phyloP scores from a whole-genome alignment of 2,113 vertebrate species.

The Cygnus buccinator region DNA sequence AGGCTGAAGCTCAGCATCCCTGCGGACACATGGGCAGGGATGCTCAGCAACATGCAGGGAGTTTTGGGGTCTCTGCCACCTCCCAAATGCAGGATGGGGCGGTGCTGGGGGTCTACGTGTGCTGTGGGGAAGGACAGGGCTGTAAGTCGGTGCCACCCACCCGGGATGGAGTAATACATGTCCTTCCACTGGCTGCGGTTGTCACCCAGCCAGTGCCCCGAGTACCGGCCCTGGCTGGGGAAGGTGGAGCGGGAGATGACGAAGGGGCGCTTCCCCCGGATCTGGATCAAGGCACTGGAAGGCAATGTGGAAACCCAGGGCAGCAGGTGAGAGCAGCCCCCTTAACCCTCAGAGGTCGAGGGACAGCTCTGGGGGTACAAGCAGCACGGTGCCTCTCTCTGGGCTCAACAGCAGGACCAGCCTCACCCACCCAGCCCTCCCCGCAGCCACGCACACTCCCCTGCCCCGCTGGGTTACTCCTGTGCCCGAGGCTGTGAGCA shows the following conservation, averaged over 20 bases:
- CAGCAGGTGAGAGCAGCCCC: background rate
- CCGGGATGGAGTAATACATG: constrained; percentile 84
- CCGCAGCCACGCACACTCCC: background rate
- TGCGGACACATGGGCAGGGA: constrained; percentile 19
- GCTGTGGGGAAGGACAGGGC: background rate
- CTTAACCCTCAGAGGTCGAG: background rate
- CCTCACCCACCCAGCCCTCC: background rate
- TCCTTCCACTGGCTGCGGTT: constrained; percentile 90
- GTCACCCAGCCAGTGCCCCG: constrained; percentile 91
- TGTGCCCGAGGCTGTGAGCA: background rate
- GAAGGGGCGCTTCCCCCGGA: constrained; percentile 83
- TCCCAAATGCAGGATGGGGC: background rate
- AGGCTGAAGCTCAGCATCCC: constrained; percentile 90
- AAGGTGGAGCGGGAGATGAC: constrained; percentile 90
- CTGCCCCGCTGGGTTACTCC: background rate
- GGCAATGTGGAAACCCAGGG: background rate
- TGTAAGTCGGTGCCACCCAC: constrained; percentile 4
- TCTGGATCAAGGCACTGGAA: constrained; percentile 82
- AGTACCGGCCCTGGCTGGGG: constrained; percentile 88
- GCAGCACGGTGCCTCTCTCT: background rate
- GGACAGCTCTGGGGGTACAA: background rate
- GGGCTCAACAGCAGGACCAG: background rate
- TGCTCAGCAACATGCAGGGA: background rate
- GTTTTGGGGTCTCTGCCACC: accelerated
- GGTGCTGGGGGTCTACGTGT: accelerated